These are phyloP conservation scores for Hylaeus volcanicus DNA, from an alignment of 1,140 invertebrate species.

Conservation along the genomic window DNA sequence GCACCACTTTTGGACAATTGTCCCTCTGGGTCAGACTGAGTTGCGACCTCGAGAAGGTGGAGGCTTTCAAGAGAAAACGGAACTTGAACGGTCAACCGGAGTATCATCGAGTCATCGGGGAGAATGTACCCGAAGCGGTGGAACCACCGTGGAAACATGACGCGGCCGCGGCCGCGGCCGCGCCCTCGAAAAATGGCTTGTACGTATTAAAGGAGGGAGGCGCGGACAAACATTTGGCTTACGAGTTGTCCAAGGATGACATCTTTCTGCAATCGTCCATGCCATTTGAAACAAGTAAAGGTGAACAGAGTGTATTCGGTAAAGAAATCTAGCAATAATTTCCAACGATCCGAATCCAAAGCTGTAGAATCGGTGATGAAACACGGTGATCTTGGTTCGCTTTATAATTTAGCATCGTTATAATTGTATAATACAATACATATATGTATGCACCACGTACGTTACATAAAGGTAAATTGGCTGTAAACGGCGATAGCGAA, in stretches of 20 bases:
- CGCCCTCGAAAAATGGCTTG: background rate
- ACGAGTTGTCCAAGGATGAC: background rate
- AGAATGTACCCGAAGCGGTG: background rate
- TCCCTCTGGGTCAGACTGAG: slow-evolving; percentile 72
- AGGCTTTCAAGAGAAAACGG: slow-evolving; percentile 60
- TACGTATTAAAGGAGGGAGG: background rate
- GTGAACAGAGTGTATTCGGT: too few relatives aligned
- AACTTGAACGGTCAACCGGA: background rate
- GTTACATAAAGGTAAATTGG: background rate
- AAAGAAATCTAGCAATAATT: too few relatives aligned
- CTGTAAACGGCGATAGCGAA: background rate
- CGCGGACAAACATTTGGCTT: background rate
- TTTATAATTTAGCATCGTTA: too few relatives aligned
- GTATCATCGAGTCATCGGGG: background rate
- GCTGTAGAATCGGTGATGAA: too few relatives aligned
- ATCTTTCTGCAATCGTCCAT: background rate
- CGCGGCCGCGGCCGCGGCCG: too few relatives aligned
- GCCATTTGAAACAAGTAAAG: background rate
- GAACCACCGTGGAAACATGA: background rate
- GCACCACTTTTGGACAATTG: slow-evolving; percentile 68
- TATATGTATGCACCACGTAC: too few relatives aligned
- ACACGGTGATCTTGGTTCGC: too few relatives aligned
- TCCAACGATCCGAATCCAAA: too few relatives aligned
- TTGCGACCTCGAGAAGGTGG: slow-evolving; percentile 67
- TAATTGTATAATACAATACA: too few relatives aligned